Base-by-base conservation (phyloP, 2,888 invertebrate genomes). In the Lissonota sp. region DNA sequence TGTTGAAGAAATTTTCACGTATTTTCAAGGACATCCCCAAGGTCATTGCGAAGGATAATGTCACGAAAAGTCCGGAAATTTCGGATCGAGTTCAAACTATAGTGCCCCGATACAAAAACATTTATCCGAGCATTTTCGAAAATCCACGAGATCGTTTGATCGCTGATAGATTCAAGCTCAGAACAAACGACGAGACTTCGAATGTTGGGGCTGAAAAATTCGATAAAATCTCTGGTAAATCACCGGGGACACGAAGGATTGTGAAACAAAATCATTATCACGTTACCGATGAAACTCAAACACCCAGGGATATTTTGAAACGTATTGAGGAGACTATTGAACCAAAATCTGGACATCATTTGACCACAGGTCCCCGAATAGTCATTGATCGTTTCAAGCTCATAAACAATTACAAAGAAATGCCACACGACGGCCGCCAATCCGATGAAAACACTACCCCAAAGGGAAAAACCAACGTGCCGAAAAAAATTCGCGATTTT, bases 341-440 rank as follows among this genome's bases (percentile, higher is more conserved):
- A 26, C 80, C 75, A 1, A 46, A 71, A 14, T 75, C 60, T 8
- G 71, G 71, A 55, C 46, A 60, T 60, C 46, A 58, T 42, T 44
- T 16, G 42, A 70, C 79, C 4, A 79, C 74, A 44, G 62, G 5
- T 10, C 75, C 51, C 14, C 37, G 37, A 42, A 75, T 80, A 14
- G 16, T 71, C 5, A 44, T 67, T 12, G 78, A 75, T 71, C 66
- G 67, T 12, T 81, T 81, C 12, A 74, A 67, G 49, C 10, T 75
- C 6, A 26, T 42, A n/a, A 62, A 67, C 0, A 55, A 55, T 10
- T 57, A 55, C 44, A 60, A 42, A 58, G 12, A 14, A 10, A 42
- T 74, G 14, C 53, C 78, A 0, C 16, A 44, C 6, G 44, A 14
- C 26, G 6, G 16, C n/a, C 26, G 58, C 46, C 14, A 53, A 63